Percentiles rank a stretch among this genome's conserved stretches.
Evolutionary conservation across 1,140 invertebrate genomes (phyloP).

Genomic region (Conopomorpha cramerella): DNA sequence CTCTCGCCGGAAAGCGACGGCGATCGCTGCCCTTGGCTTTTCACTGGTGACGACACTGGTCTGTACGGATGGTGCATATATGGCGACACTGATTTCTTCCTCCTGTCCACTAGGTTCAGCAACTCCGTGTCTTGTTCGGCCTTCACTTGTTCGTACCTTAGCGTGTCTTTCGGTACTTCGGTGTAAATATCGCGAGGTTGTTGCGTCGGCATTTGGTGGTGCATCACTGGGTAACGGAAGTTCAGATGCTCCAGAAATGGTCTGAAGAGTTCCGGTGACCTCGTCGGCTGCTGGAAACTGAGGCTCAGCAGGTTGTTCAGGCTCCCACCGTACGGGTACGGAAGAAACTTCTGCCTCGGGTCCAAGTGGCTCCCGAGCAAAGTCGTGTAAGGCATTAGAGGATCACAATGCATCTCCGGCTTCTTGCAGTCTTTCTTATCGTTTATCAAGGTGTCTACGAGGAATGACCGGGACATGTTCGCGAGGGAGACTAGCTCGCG

Average conservation of each 20-base stretch:
- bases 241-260: slow-evolving; percentile 46
- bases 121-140: slow-evolving; percentile 35
- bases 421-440: slow-evolving; percentile 58
- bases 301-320: slow-evolving; percentile 66
- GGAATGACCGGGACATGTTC: slow-evolving; percentile 74
- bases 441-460: slow-evolving; percentile 76
- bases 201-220: no score
- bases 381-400: slow-evolving; percentile 30
- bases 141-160: slow-evolving; percentile 19
- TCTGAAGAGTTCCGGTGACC: slow-evolving; percentile 48
- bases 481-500: slow-evolving; percentile 7
- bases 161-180: slow-evolving; percentile 14
- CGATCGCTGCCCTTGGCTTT: slow-evolving; percentile 40
- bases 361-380: slow-evolving; percentile 31
- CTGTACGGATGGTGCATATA: slow-evolving; percentile 49
- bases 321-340: slow-evolving; percentile 65
- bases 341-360: slow-evolving; percentile 53
- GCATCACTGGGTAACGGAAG: slow-evolving; percentile 37
- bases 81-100: slow-evolving; percentile 46
- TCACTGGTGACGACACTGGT: slow-evolving; percentile 41
- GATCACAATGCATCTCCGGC: slow-evolving; percentile 32
- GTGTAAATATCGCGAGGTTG: slow-evolving; percentile 33
- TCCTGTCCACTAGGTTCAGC: slow-evolving; percentile 27
- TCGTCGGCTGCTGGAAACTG: slow-evolving; percentile 64
- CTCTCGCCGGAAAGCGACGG: slow-evolving; percentile 48